Percentiles rank a stretch among this genome's conserved stretches.
Evolutionary conservation across 2,797 vertebrate species (phyloP).

Genomic region (Coccyzus lansbergi): DNA sequence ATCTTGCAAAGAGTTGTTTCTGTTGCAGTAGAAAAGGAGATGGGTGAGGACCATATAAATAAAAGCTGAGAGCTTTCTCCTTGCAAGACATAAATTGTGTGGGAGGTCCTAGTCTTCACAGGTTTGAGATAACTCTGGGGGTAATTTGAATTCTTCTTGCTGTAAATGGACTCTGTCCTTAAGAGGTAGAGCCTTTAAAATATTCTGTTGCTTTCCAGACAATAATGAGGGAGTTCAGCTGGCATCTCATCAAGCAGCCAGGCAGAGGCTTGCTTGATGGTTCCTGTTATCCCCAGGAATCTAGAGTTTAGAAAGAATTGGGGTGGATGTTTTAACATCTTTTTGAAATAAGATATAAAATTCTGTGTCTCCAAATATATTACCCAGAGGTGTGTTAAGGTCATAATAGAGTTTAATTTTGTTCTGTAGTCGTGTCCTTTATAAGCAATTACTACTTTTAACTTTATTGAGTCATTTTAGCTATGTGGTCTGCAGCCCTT

Average conservation of each 20-base stretch:
- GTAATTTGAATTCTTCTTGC: not conserved
- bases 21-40: not conserved
- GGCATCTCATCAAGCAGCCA: not conserved
- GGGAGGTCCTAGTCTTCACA: not conserved
- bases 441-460: not conserved
- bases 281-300: not conserved
- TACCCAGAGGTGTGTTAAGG: not conserved
- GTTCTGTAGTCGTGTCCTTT: not conserved
- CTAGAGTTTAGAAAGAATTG: not conserved
- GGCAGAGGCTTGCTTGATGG: not conserved
- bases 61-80: not conserved
- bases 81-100: not conserved
- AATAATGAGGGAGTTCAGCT: not conserved
- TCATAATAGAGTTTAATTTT: not conserved
- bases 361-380: not conserved
- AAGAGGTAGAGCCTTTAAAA: not conserved
- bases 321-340: not conserved
- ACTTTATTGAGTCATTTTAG: not conserved
- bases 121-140: not conserved
- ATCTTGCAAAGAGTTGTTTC: not conserved
- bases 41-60: not conserved
- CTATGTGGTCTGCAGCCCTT: not conserved
- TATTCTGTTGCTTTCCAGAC: not conserved
- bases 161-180: not conserved
- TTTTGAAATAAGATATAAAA: not conserved